Conservation (phyloP, 1,140 invertebrate species). For the Orussus abietinus region DNA sequence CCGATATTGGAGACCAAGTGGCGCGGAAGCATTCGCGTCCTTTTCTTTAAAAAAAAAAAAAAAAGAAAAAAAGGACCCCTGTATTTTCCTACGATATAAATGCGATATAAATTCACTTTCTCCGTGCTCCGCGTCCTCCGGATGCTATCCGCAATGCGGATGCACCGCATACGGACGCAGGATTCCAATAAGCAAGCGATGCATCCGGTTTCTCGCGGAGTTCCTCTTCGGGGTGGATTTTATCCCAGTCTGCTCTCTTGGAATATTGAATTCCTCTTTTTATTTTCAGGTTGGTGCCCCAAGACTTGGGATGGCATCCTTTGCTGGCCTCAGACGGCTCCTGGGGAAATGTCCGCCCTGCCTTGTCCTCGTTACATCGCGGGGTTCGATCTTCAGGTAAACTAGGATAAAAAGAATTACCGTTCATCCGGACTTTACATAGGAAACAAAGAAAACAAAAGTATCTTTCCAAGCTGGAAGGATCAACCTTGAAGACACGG, state of each 20-base stretch:
- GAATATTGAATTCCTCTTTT: conserved; percentile 7
- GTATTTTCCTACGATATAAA: too few relatives aligned
- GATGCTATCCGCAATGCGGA: too few relatives aligned
- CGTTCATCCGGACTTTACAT: conserved; percentile 1
- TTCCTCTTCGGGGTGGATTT: background rate
- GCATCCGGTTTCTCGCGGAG: background rate
- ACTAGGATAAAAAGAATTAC: conserved; percentile 1
- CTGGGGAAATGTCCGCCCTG: conserved; percentile 43
- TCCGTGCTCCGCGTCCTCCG: too few relatives aligned
- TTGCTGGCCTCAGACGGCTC: conserved; percentile 55
- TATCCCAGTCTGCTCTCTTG: background rate
- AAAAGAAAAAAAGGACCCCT: too few relatives aligned
- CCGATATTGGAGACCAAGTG: too few relatives aligned
- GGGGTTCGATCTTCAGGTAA: conserved; percentile 49
- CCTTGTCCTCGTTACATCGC: conserved; percentile 53
- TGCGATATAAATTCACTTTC: too few relatives aligned
- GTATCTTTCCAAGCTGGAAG: conserved; percentile 1
- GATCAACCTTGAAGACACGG: background rate
- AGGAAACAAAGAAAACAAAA: conserved; percentile 8
- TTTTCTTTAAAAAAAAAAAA: too few relatives aligned
- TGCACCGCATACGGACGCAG: too few relatives aligned
- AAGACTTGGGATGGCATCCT: conserved; percentile 55
- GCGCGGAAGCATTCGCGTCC: too few relatives aligned
- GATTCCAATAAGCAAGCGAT: background rate
- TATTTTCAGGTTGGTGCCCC: conserved; percentile 48